Conservation (phyloP, 1,140 invertebrate species). For the Octopus sinensis region DNA sequence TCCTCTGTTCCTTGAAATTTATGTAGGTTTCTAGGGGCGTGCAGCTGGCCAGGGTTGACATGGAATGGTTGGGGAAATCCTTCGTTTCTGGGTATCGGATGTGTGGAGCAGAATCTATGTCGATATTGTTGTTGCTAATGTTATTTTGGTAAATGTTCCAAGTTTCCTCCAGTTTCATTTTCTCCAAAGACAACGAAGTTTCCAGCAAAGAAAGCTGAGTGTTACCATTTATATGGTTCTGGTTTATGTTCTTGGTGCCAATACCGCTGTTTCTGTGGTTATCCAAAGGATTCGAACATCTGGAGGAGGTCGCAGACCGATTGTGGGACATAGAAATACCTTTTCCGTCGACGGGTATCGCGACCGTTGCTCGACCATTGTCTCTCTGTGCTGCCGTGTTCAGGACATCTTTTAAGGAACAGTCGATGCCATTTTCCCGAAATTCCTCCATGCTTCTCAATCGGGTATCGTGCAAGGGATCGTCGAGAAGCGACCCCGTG, state of each 20-base stretch:
- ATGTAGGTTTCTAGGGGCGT: not conserved
- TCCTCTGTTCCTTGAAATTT: constrained; percentile 22
- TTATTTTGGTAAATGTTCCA: no score
- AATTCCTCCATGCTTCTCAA: not conserved
- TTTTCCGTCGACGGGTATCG: not conserved
- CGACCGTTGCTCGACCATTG: not conserved
- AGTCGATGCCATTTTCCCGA: not conserved
- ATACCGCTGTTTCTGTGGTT: not conserved
- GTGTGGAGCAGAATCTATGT: no score
- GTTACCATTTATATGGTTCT: not conserved
- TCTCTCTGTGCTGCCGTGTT: not conserved
- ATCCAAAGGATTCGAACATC: not conserved
- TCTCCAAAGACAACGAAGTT: not conserved
- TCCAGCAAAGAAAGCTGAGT: not conserved
- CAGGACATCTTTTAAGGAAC: not conserved
- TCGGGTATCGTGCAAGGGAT: not conserved
- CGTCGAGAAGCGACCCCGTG: not conserved
- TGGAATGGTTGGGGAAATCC: no score
- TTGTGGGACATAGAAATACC: not conserved
- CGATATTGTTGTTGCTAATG: not conserved
- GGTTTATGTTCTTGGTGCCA: not conserved
- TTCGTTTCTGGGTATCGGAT: no score
- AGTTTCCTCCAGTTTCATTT: not conserved
- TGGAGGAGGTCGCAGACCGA: not conserved
- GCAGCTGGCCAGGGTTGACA: not conserved